Percentiles rank a stretch among this genome's conserved stretches.
phyloP scores from a whole-genome alignment of 2,113 vertebrate genomes.

The Grallaria varia region DNA sequence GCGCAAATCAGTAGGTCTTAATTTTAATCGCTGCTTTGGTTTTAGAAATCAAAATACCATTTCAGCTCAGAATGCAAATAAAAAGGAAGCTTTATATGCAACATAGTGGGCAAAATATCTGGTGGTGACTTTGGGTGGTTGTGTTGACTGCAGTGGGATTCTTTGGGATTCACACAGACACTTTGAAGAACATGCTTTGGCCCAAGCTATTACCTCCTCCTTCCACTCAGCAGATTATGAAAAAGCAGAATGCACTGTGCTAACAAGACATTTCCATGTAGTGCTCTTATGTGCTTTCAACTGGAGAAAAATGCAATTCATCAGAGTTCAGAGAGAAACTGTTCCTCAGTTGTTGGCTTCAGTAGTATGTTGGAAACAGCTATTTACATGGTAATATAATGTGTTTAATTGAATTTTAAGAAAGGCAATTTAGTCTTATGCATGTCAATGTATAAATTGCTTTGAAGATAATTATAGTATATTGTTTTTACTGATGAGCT shows the following conservation, averaged over 20 bases:
- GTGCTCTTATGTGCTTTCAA: neutral
- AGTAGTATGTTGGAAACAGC: neutral
- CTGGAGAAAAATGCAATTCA: neutral
- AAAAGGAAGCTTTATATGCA: neutral
- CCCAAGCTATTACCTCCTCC: neutral
- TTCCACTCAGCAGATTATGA: neutral
- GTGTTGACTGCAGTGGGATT: neutral
- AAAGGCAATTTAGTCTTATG: neutral
- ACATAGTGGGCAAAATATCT: neutral
- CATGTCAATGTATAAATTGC: neutral
- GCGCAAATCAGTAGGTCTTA: neutral
- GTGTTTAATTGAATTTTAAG: conserved; percentile 10
- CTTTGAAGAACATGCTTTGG: neutral
- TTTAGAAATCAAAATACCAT: neutral
- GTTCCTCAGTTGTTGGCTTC: neutral
- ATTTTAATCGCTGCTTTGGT: neutral
- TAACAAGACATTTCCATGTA: neutral
- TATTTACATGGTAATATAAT: neutral
- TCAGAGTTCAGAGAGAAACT: neutral
- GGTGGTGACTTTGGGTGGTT: neutral
- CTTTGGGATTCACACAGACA: neutral
- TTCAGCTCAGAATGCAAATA: neutral
- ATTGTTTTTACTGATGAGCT: conserved; percentile 5
- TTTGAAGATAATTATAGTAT: neutral
- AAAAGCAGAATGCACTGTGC: neutral